phyloP scores from a whole-genome alignment of 1,140 invertebrate species.

The Brachionus rotundiformis region DNA sequence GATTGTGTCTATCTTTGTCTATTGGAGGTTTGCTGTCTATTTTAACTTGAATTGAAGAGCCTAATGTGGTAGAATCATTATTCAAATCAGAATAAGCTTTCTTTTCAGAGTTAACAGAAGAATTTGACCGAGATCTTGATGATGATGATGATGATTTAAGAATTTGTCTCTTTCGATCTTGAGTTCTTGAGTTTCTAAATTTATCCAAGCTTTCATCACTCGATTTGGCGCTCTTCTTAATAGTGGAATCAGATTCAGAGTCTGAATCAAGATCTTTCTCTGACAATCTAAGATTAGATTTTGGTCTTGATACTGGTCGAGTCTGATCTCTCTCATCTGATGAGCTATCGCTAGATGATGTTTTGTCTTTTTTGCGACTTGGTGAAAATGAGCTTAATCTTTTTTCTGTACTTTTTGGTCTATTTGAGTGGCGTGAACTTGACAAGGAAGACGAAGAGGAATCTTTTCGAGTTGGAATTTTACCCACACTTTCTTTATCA shows the following conservation, averaged over 20 bases:
- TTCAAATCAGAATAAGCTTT: background rate
- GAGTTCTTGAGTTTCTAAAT: background rate
- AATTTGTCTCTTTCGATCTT: background rate
- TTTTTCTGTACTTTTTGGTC: background rate
- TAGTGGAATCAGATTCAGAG: constrained; percentile 1
- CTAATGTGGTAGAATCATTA: background rate
- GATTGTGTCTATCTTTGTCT: constrained; percentile 9
- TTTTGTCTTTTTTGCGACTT: background rate
- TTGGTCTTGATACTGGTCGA: background rate
- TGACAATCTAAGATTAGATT: background rate
- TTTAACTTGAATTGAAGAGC: constrained; percentile 10
- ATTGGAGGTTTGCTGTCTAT: constrained; percentile 46
- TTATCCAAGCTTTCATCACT: background rate
- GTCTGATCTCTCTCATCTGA: background rate
- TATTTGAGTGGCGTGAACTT: background rate
- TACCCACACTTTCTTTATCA: background rate
- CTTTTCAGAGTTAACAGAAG: background rate
- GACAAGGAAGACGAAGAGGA: background rate
- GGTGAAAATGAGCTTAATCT: background rate
- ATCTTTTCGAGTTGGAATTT: background rate
- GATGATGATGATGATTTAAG: constrained; percentile 15
- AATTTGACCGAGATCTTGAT: constrained; percentile 9
- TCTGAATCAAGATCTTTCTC: background rate
- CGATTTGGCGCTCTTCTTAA: background rate
- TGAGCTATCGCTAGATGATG: background rate